These are phyloP conservation scores for Zosterops hypoxanthus DNA, from an alignment of 2,113 vertebrate genomes.

Conservation along the genomic window DNA sequence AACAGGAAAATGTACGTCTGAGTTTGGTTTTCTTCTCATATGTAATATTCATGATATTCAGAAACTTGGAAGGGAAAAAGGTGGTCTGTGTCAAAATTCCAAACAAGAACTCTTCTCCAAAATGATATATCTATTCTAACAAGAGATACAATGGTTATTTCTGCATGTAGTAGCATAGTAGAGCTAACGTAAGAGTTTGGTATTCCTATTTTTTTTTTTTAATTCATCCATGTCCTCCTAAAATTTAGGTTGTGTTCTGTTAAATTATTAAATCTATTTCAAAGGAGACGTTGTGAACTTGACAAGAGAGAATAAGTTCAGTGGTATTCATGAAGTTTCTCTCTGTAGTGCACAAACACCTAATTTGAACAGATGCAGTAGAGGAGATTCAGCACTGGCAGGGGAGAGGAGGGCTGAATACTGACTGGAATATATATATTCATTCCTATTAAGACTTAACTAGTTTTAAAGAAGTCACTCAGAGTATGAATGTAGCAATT, in stretches of 20 bases:
- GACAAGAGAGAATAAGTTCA: background rate
- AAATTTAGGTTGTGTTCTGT: background rate
- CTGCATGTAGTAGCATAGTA: background rate
- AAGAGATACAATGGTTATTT: background rate
- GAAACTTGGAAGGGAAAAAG: background rate
- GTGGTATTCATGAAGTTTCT: background rate
- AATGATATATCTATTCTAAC: background rate
- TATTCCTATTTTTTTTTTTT: background rate
- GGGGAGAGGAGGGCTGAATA: background rate
- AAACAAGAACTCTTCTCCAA: background rate
- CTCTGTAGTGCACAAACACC: background rate
- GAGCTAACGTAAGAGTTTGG: background rate
- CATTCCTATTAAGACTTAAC: background rate
- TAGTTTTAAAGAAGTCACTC: background rate
- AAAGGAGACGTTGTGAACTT: background rate
- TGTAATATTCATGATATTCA: background rate
- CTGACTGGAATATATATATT: background rate
- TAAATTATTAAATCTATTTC: background rate
- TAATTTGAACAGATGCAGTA: background rate
- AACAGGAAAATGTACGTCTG: background rate
- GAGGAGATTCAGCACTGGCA: accelerated
- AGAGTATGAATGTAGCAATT: background rate
- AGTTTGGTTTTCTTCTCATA: background rate
- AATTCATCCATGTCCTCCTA: background rate
- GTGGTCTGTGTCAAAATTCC: background rate